Conservation (phyloP, 2,797 vertebrate genomes). For the Rhabdophis nuchalis region DNA sequence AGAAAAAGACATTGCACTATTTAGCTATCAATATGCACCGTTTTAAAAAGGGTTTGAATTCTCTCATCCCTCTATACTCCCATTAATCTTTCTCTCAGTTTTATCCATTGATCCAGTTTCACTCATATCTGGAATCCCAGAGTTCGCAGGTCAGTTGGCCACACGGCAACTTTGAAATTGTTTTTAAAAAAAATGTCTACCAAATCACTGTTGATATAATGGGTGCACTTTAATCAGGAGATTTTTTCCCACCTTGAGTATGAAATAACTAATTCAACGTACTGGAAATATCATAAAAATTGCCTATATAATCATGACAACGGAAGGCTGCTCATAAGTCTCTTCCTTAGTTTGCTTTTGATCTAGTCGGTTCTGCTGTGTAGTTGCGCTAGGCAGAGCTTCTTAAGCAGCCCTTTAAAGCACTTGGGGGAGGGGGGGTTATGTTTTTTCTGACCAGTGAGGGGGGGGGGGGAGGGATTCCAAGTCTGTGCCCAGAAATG, state of each 20-base stretch:
- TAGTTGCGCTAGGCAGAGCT: constrained; percentile 8
- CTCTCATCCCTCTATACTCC: not conserved
- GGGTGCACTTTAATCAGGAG: not conserved
- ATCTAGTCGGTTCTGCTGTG: not conserved
- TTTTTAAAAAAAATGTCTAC: not conserved
- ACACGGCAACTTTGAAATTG: not conserved
- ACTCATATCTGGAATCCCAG: not conserved
- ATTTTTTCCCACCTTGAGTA: not conserved
- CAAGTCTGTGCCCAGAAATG: not conserved
- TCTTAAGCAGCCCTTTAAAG: constrained; percentile 12
- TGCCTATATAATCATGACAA: not conserved
- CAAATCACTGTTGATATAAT: not conserved
- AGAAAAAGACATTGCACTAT: not conserved
- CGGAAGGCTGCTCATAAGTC: not conserved
- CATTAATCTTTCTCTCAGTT: not conserved
- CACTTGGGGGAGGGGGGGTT: not conserved
- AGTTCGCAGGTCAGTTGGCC: not conserved
- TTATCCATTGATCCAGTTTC: not conserved
- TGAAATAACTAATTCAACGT: not conserved
- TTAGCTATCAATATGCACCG: not conserved
- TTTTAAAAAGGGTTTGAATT: not conserved
- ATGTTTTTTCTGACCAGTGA: not conserved
- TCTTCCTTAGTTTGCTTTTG: not conserved
- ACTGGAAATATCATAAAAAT: not conserved
- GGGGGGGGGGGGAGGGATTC: not conserved